These are phyloP conservation scores for Lasioglossum leucozonium DNA, from an alignment of 2,888 invertebrate species.

Conservation along the genomic window DNA sequence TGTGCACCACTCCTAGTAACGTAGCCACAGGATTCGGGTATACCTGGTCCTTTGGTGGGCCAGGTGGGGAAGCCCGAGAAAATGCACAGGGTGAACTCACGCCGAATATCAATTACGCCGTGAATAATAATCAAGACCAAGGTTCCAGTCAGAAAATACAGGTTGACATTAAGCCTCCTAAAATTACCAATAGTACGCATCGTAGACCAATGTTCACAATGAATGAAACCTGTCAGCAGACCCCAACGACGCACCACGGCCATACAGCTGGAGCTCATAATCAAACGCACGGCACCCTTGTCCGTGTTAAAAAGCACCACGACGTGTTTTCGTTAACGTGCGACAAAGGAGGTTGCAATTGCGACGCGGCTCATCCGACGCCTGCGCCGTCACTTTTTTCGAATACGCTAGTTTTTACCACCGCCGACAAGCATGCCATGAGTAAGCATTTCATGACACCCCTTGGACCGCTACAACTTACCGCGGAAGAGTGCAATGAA, in stretches of 20 bases:
- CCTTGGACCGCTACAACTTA: constrained; percentile 90
- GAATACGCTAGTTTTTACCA: constrained; percentile 83
- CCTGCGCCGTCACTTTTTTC: constrained; percentile 82
- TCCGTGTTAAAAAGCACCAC: constrained; percentile 81
- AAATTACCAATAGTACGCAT: constrained; percentile 80
- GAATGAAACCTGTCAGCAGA: constrained; percentile 82
- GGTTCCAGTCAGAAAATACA: constrained; percentile 83
- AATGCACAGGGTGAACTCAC: constrained; percentile 81
- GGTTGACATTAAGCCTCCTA: constrained; percentile 82
- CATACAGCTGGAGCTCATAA: constrained; percentile 81
- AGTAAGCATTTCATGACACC: constrained; percentile 90
- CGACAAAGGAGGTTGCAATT: constrained; percentile 83
- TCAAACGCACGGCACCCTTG: constrained; percentile 85
- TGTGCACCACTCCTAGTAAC: constrained; percentile 84
- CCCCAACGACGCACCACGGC: constrained; percentile 79
- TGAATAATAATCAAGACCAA: constrained; percentile 83
- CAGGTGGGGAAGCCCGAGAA: constrained; percentile 81
- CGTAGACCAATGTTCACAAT: constrained; percentile 82
- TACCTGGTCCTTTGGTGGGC: constrained; percentile 83
- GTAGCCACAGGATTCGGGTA: constrained; percentile 83
- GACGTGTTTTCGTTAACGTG: constrained; percentile 83
- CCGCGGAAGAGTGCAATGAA: constrained; percentile 92
- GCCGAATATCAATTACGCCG: constrained; percentile 82
- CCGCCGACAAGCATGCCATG: constrained; percentile 83
- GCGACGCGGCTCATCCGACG: constrained; percentile 82